These are phyloP conservation scores for Eristalis intricaria DNA, from an alignment of 2,888 invertebrate genomes.

Conservation along the genomic window DNA sequence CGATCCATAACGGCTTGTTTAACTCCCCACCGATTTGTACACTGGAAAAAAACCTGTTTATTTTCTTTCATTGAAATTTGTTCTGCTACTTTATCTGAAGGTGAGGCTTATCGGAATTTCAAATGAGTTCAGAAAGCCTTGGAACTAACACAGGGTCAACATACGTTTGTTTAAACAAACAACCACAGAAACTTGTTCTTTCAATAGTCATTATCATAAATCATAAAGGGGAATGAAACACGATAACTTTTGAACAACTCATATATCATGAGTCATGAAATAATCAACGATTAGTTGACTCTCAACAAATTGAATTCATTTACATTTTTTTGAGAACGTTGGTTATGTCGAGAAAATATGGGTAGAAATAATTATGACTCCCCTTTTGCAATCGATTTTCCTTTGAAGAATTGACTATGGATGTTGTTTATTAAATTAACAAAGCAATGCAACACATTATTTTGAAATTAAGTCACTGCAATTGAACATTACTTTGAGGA, in stretches of 20 bases:
- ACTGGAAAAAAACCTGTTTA: background rate
- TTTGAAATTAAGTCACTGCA: no score
- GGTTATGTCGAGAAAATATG: no score
- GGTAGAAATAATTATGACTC: no score
- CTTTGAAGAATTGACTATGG: no score
- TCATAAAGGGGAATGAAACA: background rate
- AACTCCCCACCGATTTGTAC: background rate
- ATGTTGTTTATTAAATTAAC: no score
- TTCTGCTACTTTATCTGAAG: background rate
- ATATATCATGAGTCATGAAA: background rate
- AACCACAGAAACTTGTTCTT: background rate
- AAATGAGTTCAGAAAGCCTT: background rate
- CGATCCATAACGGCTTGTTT: no score
- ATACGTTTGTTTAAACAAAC: background rate
- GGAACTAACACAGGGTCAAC: background rate
- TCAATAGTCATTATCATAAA: background rate
- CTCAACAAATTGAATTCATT: no score
- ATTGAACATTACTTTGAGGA: no score
- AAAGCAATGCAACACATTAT: no score
- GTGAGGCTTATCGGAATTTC: background rate
- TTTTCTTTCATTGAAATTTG: no score
- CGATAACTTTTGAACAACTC: background rate
- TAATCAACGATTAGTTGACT: background rate
- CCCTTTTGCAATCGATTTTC: no score
- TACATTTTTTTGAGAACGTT: no score